Evolutionary conservation across 1,140 invertebrate genomes (phyloP).

Genomic region (Leguminivora glycinivorella): DNA sequence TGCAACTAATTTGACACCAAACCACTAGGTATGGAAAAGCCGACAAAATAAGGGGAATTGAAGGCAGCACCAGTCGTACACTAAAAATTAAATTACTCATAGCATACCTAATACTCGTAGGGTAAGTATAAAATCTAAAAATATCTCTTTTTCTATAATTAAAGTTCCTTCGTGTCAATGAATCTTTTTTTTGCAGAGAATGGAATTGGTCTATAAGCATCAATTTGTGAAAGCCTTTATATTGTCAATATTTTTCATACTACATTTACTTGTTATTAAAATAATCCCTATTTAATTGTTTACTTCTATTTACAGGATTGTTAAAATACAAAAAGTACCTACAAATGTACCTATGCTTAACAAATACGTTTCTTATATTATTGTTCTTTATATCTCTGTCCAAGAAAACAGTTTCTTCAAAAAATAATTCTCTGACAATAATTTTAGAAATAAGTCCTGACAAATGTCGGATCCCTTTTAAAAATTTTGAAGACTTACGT

Average conservation of each 20-base stretch:
- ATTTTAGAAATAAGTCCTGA: background rate
- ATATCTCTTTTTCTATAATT: too few species aligned
- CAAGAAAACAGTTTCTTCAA: background rate
- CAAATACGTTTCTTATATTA: background rate
- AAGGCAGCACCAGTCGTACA: too few species aligned
- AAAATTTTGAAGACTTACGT: too few species aligned
- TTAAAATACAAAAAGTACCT: background rate
- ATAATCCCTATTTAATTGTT: background rate
- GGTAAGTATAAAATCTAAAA: too few species aligned
- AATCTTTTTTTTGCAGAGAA: background rate
- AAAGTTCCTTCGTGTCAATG: too few species aligned
- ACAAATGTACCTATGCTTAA: background rate
- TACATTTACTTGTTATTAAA: background rate
- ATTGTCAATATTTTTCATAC: background rate
- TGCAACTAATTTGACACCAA: too few species aligned
- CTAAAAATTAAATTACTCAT: too few species aligned
- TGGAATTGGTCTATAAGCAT: background rate
- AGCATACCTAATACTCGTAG: too few species aligned
- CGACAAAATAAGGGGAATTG: too few species aligned
- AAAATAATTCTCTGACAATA: background rate
- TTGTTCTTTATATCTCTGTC: background rate
- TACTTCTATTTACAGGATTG: background rate
- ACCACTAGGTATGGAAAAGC: too few species aligned
- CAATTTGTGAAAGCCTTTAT: background rate
- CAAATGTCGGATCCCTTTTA: background rate